phyloP scores from a whole-genome alignment of 2,113 vertebrate genomes.

The Oryzias curvinotus region DNA sequence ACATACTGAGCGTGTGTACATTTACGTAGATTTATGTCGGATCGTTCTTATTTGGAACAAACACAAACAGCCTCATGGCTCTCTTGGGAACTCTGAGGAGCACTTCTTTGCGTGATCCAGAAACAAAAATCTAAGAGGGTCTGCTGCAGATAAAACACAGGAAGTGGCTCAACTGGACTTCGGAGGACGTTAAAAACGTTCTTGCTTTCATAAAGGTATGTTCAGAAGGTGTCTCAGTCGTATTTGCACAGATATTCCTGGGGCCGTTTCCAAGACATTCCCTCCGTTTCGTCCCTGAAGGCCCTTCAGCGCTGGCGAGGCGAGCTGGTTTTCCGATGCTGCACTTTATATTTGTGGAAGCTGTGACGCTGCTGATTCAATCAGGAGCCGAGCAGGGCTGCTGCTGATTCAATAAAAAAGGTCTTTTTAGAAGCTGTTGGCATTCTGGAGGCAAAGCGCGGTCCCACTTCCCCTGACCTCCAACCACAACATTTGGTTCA shows the following conservation, averaged over 20 bases:
- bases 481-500: slow-evolving; percentile 47
- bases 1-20: neutral
- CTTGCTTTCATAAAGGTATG: slow-evolving; percentile 24
- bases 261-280: slow-evolving; percentile 33
- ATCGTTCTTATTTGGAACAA: neutral
- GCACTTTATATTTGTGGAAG: slow-evolving; percentile 42
- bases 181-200: slow-evolving; percentile 25
- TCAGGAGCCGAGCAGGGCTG: slow-evolving; percentile 20
- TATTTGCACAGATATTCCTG: slow-evolving; percentile 48
- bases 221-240: slow-evolving; percentile 37
- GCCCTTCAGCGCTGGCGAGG: slow-evolving; percentile 15
- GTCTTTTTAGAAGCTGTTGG: slow-evolving; percentile 47
- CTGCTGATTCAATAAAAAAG: slow-evolving; percentile 47
- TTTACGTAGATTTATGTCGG: neutral
- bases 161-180: slow-evolving; percentile 17
- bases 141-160: slow-evolving; percentile 34
- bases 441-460: slow-evolving; percentile 16
- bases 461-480: slow-evolving; percentile 44
- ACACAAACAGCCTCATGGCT: slow-evolving; percentile 7
- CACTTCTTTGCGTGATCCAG: neutral
- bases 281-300: slow-evolving; percentile 29
- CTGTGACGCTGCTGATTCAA: slow-evolving; percentile 45
- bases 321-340: slow-evolving; percentile 24
- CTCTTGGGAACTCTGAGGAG: neutral
- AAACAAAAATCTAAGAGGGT: slow-evolving; percentile 13